Percentiles rank a stretch among this genome's conserved stretches.
phyloP scores from a whole-genome alignment of 1,140 invertebrate genomes.

The Nebria ingens region DNA sequence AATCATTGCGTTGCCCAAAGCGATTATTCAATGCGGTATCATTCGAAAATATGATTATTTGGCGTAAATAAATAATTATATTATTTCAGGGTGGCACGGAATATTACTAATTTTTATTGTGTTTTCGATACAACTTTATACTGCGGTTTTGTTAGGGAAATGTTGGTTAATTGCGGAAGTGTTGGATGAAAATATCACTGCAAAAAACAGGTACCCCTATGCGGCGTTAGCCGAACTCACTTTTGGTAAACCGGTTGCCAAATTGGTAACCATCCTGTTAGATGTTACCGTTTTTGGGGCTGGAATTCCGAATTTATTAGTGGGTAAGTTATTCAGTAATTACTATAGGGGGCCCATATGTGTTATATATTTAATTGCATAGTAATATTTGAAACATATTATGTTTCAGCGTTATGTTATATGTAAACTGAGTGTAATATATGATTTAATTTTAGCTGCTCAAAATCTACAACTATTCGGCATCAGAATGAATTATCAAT shows the following conservation, averaged over 20 bases:
- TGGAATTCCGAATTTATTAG: conserved; percentile 64
- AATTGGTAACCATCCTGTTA: conserved; percentile 53
- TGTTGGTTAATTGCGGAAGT: conserved; percentile 62
- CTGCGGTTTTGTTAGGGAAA: conserved; percentile 57
- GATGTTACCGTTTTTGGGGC: conserved; percentile 63
- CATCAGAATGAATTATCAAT: conserved; percentile 46
- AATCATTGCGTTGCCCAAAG: conserved; percentile 57
- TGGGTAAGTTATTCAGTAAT: too few relatives aligned
- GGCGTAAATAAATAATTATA: conserved; percentile 14
- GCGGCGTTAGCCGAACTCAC: conserved; percentile 64
- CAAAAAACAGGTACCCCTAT: conserved; percentile 62
- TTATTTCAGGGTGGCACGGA: conserved; percentile 52
- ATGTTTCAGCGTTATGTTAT: too few relatives aligned
- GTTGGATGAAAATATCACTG: conserved; percentile 51
- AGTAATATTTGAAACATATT: too few relatives aligned
- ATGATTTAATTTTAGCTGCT: conserved; percentile 46
- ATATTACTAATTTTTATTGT: conserved; percentile 55
- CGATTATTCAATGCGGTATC: conserved; percentile 60
- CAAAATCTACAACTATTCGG: conserved; percentile 66
- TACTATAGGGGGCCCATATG: too few relatives aligned
- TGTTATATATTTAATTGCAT: too few relatives aligned
- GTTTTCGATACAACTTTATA: conserved; percentile 62
- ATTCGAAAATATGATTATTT: conserved; percentile 14
- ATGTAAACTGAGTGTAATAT: too few relatives aligned
- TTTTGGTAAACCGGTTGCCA: conserved; percentile 45